Percentiles rank a stretch among this genome's conserved stretches.
These are phyloP conservation scores for Casuarius casuarius DNA, from an alignment of 2,113 vertebrate genomes.

Conservation along the genomic window DNA sequence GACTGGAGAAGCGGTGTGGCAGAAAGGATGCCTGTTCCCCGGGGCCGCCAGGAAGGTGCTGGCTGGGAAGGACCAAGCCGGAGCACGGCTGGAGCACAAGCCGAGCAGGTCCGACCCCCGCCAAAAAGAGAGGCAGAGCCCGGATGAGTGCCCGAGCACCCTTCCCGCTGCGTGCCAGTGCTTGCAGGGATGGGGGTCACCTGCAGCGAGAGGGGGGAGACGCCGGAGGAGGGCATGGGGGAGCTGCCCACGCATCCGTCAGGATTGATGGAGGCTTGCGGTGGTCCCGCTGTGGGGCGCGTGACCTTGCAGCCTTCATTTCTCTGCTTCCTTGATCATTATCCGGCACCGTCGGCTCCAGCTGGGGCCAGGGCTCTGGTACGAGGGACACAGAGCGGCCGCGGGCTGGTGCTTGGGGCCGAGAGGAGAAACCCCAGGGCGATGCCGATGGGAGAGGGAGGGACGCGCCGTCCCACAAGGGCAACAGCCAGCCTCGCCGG, in stretches of 20 bases:
- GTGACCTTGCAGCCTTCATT: conserved; percentile 45
- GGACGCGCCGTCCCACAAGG: rapidly evolving
- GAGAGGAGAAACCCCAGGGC: background rate
- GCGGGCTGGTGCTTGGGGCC: background rate
- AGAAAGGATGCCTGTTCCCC: background rate
- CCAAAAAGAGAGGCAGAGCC: background rate
- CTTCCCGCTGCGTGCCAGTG: too few species aligned
- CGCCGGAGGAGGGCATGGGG: background rate
- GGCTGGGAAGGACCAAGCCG: background rate
- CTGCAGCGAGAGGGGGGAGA: background rate
- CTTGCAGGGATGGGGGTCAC: background rate
- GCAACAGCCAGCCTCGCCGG: background rate
- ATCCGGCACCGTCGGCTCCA: background rate
- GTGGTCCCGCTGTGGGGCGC: background rate
- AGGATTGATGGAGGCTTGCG: conserved; percentile 34
- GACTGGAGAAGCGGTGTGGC: background rate
- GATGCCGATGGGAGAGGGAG: background rate
- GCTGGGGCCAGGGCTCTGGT: conserved; percentile 26
- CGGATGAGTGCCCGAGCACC: too few species aligned
- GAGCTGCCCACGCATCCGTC: background rate
- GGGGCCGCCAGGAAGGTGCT: background rate
- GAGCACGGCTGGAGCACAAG: background rate
- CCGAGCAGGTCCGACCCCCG: background rate
- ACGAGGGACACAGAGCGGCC: background rate
- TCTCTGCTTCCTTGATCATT: background rate